Evolutionary conservation across 2,113 vertebrate genomes (phyloP).

Genomic region (Percopsis transmontana): DNA sequence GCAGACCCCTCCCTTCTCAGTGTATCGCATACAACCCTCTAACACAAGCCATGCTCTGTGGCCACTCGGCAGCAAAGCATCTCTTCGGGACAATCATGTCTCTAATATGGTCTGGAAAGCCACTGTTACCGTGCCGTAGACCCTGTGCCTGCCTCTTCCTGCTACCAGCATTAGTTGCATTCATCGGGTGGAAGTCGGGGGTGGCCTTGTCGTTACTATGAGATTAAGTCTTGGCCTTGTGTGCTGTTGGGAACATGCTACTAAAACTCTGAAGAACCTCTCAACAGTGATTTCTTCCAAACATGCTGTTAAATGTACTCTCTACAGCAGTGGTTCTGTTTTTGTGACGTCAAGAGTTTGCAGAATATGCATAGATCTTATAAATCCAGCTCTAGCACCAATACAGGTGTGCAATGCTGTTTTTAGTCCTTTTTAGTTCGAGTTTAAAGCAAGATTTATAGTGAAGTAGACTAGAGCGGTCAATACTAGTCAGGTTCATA

Average conservation of each 20-base stretch:
- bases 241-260: background rate
- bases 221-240: background rate
- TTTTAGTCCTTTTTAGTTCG: too few species aligned
- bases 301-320: too few species aligned
- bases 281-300: background rate
- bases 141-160: background rate
- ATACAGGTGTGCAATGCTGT: too few species aligned
- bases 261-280: too few species aligned
- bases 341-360: too few species aligned
- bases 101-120: background rate
- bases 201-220: background rate
- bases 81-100: constrained; percentile 1
- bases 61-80: background rate
- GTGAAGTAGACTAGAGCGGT: too few species aligned
- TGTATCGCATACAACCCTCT: constrained; percentile 1
- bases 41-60: constrained; percentile 15
- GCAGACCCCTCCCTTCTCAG: background rate
- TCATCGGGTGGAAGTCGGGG: background rate
- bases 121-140: background rate
- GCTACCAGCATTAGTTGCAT: background rate
- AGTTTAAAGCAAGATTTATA: too few species aligned
- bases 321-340: too few species aligned
- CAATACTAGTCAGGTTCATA: too few species aligned
- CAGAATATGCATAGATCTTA: too few species aligned
- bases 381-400: too few species aligned